Base-by-base conservation (phyloP, 2,888 invertebrate genomes). In the Gymnoscelis rufifasciata region DNA sequence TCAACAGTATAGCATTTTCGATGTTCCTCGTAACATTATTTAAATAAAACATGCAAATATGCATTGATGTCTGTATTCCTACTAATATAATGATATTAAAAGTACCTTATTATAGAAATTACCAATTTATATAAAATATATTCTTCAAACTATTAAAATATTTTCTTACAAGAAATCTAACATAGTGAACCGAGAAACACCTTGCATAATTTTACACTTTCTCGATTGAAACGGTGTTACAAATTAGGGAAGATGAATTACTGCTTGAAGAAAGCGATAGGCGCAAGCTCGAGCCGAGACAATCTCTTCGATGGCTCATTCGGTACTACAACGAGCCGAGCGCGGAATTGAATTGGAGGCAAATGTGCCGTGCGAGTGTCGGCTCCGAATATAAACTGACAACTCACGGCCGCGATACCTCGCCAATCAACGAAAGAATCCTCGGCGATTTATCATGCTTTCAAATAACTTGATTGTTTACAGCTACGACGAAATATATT, bases 321-420 rank as follows among this genome's bases (percentile, higher is more conserved):
- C 83, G 74, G 66, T 70, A 75, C 76, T 80, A 80, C 80, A 78
- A 78, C 78, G 83, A 83, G 74, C 76, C 81, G 79, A 75, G 75
- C 64, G 73, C 68, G 78, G 81, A 81, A 83, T 84, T 83, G 81
- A 84, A 84, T 86, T 83, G 82, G 76, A 80, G 83, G 78, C 76
- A 86, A 86, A 84, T 83, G 81, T 82, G 72, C 80, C 83, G 78
- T 78, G 72, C 73, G 70, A 68, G 77, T 69, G 76, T 73, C 72
- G 70, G 70, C 78, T 68, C 68, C 77, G 79, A 77, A 81, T 79
- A 79, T 82, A 83, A 80, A 80, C 78, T 70, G 74, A 76, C 74
- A 74, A 68, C 73, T 78, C 68, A 64, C 68, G 56, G 72, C 69
- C 64, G 60, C 58, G 55, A 62, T 70, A 68, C 64, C 64, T 65